Evolutionary conservation across 2,113 vertebrate species (phyloP), one percentile per base, ranked within the genome.

Genomic region (Oreochromis aureus): DNA sequence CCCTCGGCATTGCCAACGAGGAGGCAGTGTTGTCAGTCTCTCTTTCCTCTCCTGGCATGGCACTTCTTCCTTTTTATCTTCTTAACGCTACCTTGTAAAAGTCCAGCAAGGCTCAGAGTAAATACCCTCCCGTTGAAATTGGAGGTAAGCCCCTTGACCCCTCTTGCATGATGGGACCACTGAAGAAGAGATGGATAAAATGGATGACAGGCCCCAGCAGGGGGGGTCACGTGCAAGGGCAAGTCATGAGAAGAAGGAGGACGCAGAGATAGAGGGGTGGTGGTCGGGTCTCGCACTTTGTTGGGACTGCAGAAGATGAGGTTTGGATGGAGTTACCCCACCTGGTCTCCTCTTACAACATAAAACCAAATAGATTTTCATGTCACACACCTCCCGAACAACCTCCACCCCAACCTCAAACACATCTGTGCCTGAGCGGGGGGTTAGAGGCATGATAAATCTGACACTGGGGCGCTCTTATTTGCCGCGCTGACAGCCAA

Each of bases 341-440:
- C 36, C 58, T 18, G 54, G 48, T 58, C 71, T 87, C 58, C 59
- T 79, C 36, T 81, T 84, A 55, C 86, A 66, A 44, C 82, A 61
- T 87, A 80, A 84, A 91, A 95, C 94, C 95, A 95, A 95, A 96
- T 94, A 84, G 78, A 93, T 94, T 96, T 94, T 96, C 91, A 93
- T 95, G 93, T 95, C 91, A 86, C 84, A 89, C 92, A 34, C 76
- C 83, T 56, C 39, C 22, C 24, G 1, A 80, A 85, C 86, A 36
- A 73, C 76, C 63, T 58, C 73, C 87, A 69, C 59, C 63, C 53
- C 39, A 63, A 16, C 41, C 76, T 86, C 86, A 85, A 22, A 93
- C 92, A 85, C 91, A 89, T 86, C 80, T 83, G 89, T 80, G 86
- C 91, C 89, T 32, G 84, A 85, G 79, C 55, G 46, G 19, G 82